Base-by-base conservation (phyloP, 2,797 vertebrate genomes). In the Amniataba percoides region DNA sequence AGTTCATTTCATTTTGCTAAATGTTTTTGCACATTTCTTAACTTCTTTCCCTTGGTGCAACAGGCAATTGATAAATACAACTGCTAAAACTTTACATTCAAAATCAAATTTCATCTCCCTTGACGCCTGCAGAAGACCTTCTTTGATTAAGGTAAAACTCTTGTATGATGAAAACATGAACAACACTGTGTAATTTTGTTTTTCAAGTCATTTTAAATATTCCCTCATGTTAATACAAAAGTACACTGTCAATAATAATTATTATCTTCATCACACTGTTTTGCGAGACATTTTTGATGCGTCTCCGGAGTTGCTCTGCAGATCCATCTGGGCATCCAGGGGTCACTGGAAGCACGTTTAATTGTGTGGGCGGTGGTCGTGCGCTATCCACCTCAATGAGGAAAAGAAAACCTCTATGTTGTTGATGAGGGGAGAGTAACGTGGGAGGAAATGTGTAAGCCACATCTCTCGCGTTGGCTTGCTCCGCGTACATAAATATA, bases 401-500 rank as follows among this genome's bases (percentile, higher is more conserved):
- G 61, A 57, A 65, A 81, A 74, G 16, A 43, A 77, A 75, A 61
- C 45, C 81, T 72, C 62, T 48, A 16, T 18, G 64, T 36, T 36
- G 73, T n/a, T 57, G 40, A 46, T 9, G 5, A 42, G 21, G 27
- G 7, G 10, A 48, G 39, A 34, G 16, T 61, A 69, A 73, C 18
- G 48, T 25, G 36, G 56, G 49, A 78, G 83, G 81, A 81, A 80
- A 78, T 72, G 83, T 65, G 40, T 73, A 74, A 80, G 79, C 80
- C 74, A 80, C 85, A 84, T 78, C 57, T 69, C 70, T 78, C 13
- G 2, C 19, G 49, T 36, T 75, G 61, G 48, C 46, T 27, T 16
- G 19, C 16, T 36, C 8, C 31, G 21, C 40, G 5, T 16, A 16
- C 15, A 55, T 72, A 69, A 74, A 76, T 78, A 64, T 77, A 82